Evolutionary conservation across 2,797 vertebrate species (phyloP).

Genomic region (Microctenopoma stevenorrisi): DNA sequence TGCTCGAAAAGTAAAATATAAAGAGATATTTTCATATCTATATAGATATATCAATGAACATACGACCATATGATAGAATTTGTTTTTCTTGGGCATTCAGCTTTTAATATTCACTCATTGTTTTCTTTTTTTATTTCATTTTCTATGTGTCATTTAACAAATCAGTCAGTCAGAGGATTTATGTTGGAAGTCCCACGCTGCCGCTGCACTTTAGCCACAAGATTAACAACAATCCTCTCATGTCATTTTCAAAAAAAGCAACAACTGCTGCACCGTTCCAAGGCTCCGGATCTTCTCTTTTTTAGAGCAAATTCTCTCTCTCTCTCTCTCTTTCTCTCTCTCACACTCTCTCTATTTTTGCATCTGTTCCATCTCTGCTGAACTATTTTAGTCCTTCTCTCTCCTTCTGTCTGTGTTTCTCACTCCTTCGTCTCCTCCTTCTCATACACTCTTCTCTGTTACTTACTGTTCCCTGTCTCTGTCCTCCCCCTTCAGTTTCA

Average conservation of each 20-base stretch:
- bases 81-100: no score
- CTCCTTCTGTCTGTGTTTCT: conserved; percentile 53
- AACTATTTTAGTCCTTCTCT: conserved; percentile 50
- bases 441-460: conserved; percentile 38
- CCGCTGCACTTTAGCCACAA: no score
- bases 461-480: conserved; percentile 27
- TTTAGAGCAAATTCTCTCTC: conserved; percentile 3
- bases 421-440: conserved; percentile 41
- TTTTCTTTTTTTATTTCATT: no score
- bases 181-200: no score
- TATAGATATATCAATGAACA: no score
- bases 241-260: background rate
- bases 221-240: no score
- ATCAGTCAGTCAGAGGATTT: no score
- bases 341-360: conserved; percentile 21
- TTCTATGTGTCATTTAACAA: no score
- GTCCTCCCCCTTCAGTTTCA: conserved; percentile 42
- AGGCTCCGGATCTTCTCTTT: background rate
- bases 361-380: conserved; percentile 33
- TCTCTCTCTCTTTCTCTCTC: background rate
- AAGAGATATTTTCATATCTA: no score
- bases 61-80: no score
- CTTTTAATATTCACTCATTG: no score
- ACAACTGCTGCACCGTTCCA: conserved; percentile 15
- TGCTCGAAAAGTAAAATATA: no score